Conservation (phyloP, 2,113 vertebrate genomes). For the Sula dactylatra region DNA sequence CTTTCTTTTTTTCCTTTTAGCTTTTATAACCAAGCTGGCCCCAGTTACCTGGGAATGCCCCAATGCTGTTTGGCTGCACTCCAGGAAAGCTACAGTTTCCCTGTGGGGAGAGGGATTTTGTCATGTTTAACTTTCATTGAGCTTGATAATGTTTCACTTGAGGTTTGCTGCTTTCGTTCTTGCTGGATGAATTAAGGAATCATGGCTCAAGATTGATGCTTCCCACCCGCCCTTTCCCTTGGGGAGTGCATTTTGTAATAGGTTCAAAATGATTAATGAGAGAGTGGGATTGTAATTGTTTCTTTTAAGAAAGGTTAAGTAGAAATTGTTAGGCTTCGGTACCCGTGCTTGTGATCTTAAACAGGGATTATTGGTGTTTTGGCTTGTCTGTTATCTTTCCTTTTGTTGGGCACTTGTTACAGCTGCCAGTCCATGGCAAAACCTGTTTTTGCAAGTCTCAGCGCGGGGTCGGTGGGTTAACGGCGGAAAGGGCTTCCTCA, state of each 20-base stretch:
- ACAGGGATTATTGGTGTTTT: not conserved
- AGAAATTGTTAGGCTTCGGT: not conserved
- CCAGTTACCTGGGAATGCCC: not conserved
- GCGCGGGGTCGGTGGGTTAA: accelerated
- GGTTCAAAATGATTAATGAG: not conserved
- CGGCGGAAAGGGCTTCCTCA: not conserved
- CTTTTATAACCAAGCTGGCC: not conserved
- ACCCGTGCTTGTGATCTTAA: not conserved
- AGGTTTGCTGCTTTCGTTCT: not conserved
- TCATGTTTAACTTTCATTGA: accelerated
- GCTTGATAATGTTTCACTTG: not conserved
- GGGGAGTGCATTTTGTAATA: not conserved
- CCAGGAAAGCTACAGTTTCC: not conserved
- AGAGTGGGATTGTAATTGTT: accelerated
- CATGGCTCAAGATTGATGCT: not conserved
- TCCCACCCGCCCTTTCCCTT: accelerated
- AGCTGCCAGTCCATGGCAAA: not conserved
- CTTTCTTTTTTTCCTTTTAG: not conserved
- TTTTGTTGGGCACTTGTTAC: not conserved
- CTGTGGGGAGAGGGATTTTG: not conserved
- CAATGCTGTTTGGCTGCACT: not conserved
- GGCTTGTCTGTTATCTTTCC: not conserved
- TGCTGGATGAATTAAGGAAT: not conserved
- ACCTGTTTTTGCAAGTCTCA: not conserved
- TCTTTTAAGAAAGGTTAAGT: not conserved